Conservation (phyloP, 2,888 invertebrate genomes). For the Tupiocoris notatus region DNA sequence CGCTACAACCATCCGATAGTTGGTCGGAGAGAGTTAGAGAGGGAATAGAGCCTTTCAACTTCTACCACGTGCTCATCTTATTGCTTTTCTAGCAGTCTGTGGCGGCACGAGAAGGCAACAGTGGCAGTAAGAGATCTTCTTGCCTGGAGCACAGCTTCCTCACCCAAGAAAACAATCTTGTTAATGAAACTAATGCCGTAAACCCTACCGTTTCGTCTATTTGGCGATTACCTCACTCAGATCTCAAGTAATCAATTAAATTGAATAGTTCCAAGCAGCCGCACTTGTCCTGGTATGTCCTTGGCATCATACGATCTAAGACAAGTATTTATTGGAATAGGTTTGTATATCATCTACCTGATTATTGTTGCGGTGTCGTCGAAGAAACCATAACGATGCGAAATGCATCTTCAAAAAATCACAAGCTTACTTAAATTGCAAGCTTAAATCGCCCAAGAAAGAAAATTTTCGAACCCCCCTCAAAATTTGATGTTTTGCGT, state of each 20-base stretch:
- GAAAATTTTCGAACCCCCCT: too few relatives aligned
- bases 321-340: too few relatives aligned
- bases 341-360: too few relatives aligned
- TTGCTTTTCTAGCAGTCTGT: constrained; percentile 1
- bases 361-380: too few relatives aligned
- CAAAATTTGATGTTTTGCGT: too few relatives aligned
- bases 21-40: neutral
- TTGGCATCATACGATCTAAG: too few relatives aligned
- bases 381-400: too few relatives aligned
- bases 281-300: too few relatives aligned
- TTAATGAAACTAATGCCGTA: constrained; percentile 14
- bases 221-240: neutral
- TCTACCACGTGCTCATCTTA: constrained; percentile 10
- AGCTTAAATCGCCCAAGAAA: too few relatives aligned
- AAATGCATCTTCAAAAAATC: too few relatives aligned
- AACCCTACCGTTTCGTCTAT: neutral
- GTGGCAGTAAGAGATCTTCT: neutral
- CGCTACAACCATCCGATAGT: neutral
- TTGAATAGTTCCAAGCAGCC: too few relatives aligned
- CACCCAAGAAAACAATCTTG: constrained; percentile 9
- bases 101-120: neutral
- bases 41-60: neutral
- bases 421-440: too few relatives aligned
- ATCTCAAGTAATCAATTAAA: neutral
- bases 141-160: neutral